Conservation (phyloP, 2,888 invertebrate species). For the Ophioninae sp. region DNA sequence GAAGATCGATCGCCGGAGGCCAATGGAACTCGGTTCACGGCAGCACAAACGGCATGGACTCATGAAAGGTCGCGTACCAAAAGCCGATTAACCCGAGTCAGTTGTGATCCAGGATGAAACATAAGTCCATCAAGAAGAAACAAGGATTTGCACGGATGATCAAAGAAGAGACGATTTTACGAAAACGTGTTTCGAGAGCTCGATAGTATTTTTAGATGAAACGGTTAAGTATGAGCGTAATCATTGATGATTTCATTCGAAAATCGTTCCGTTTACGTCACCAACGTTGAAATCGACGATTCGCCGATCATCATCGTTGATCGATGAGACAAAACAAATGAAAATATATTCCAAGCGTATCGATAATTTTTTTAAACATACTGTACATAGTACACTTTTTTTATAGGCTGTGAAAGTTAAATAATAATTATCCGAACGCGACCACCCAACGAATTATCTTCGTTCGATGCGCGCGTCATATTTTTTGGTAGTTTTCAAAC, state of each 20-base stretch:
- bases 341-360: not conserved
- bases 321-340: not conserved
- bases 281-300: conserved; percentile 10
- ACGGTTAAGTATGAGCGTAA: conserved; percentile 17
- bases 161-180: conserved; percentile 4
- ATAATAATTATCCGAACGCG: conserved; percentile 42
- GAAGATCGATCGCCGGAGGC: conserved; percentile 66
- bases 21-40: conserved; percentile 61
- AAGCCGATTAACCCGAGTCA: conserved; percentile 20
- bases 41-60: conserved; percentile 7
- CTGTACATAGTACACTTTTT: conserved; percentile 66
- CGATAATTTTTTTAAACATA: conserved; percentile 27
- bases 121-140: conserved; percentile 29
- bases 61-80: conserved; percentile 26
- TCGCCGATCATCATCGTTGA: not conserved
- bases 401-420: conserved; percentile 67
- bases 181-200: not conserved
- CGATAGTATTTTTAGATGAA: conserved; percentile 57
- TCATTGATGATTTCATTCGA: not conserved
- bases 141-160: conserved; percentile 27
- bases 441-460: conserved; percentile 20
- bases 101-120: conserved; percentile 31
- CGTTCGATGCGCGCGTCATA: not conserved
- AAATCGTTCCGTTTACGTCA: not conserved
- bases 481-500: conserved; percentile 14